Evolutionary conservation across 2,113 vertebrate species (phyloP).

Genomic region (Antechinus flavipes): DNA sequence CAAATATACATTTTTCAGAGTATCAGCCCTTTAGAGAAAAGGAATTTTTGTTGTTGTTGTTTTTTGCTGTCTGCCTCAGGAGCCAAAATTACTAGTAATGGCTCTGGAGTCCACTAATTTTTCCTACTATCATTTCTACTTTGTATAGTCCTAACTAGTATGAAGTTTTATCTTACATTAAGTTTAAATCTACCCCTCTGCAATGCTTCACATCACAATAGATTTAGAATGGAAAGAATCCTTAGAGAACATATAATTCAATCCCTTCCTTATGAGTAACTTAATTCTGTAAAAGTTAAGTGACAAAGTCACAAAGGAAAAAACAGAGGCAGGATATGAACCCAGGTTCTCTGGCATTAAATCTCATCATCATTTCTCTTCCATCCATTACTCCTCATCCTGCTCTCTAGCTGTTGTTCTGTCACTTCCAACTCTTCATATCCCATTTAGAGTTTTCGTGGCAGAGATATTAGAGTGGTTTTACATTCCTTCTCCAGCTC

Average conservation of each 20-base stretch:
- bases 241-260: neutral
- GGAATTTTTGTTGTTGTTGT: neutral
- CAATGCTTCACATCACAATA: neutral
- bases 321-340: neutral
- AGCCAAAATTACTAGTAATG: neutral
- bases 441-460: neutral
- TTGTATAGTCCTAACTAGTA: neutral
- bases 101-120: neutral
- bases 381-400: neutral
- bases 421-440: neutral
- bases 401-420: neutral
- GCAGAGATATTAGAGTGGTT: neutral
- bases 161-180: neutral
- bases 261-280: neutral
- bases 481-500: too few species aligned
- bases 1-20: too few species aligned
- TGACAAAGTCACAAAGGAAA: neutral
- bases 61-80: neutral
- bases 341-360: neutral
- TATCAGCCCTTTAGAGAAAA: neutral
- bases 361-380: neutral
- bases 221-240: neutral
- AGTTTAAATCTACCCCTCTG: neutral
- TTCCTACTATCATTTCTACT: neutral
- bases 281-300: neutral